These are phyloP conservation scores for Drosophila pruinosa DNA, from an alignment of 1,140 invertebrate genomes.

Conservation along the genomic window DNA sequence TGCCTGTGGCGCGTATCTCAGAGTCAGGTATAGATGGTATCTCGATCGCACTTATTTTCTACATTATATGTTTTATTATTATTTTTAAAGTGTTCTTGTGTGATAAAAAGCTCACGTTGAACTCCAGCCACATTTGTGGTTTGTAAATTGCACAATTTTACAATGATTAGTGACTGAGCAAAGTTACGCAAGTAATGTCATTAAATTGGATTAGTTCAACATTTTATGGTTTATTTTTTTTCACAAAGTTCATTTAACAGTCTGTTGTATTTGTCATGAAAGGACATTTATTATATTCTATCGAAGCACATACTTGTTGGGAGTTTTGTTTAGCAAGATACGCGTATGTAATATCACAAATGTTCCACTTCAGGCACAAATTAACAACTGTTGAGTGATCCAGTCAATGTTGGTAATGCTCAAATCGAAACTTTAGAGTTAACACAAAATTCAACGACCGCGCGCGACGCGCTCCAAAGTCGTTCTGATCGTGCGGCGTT, in stretches of 20 bases:
- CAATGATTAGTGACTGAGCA: slow-evolving; percentile 10
- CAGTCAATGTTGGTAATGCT: slow-evolving; percentile 17
- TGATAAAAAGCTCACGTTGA: slow-evolving; percentile 29
- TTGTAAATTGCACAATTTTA: slow-evolving; percentile 64
- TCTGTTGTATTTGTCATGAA: not conserved
- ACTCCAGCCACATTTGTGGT: slow-evolving; percentile 20
- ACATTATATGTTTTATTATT: slow-evolving; percentile 11
- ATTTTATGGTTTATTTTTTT: slow-evolving; percentile 10
- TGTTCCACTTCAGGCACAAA: slow-evolving; percentile 26
- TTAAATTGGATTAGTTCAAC: not conserved
- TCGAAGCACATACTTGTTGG: slow-evolving; percentile 48
- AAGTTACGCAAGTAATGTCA: slow-evolving; percentile 20
- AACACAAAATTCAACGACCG: slow-evolving; percentile 55
- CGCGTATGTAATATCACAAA: too few species aligned
- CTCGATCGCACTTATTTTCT: not conserved
- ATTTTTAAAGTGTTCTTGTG: slow-evolving; percentile 27
- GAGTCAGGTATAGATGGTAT: not conserved
- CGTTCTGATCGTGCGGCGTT: slow-evolving; percentile 71
- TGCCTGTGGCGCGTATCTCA: not conserved
- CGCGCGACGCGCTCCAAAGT: slow-evolving; percentile 76
- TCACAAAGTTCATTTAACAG: not conserved
- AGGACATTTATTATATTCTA: not conserved
- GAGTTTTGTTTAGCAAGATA: not conserved
- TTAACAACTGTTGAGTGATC: not conserved
- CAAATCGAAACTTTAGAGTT: not conserved